Percentiles rank a stretch among this genome's conserved stretches.
These are phyloP conservation scores for Spea hammondii DNA, from an alignment of 2,797 vertebrate species.

Conservation along the genomic window DNA sequence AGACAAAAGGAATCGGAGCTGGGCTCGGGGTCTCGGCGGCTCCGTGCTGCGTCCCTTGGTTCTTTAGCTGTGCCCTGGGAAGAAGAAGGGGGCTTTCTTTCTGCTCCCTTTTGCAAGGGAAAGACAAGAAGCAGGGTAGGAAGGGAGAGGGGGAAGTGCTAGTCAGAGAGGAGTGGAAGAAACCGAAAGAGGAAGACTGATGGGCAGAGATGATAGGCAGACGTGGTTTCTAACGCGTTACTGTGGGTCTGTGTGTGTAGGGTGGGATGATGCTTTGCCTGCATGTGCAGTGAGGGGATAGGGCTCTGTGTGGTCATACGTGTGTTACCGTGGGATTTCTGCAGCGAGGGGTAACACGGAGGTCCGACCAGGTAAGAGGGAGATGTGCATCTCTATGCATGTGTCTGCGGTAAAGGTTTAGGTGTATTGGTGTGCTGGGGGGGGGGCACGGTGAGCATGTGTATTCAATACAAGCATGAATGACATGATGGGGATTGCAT, in stretches of 20 bases:
- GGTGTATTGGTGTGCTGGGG: conserved; percentile 15
- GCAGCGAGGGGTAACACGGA: conserved; percentile 42
- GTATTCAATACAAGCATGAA: conserved; percentile 19
- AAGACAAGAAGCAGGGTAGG: not conserved
- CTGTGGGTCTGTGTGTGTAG: conserved; percentile 11
- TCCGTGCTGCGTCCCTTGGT: conserved; percentile 30
- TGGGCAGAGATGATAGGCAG: conserved; percentile 51
- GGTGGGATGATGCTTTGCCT: not conserved
- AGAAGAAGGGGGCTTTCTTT: not conserved
- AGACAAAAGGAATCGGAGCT: conserved; percentile 49
- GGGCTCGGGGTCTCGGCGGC: conserved; percentile 27
- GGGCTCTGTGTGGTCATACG: conserved; percentile 24
- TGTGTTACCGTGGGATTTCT: conserved; percentile 36
- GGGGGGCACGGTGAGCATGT: not conserved
- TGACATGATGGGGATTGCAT: not conserved
- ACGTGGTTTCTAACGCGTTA: conserved; percentile 23
- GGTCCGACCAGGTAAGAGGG: conserved; percentile 37
- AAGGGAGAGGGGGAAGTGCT: not conserved
- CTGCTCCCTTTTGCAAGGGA: no score
- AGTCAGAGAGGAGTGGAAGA: conserved; percentile 32
- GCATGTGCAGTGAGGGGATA: conserved; percentile 37
- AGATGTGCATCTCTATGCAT: conserved; percentile 7
- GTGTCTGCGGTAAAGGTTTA: conserved; percentile 42
- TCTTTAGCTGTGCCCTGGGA: conserved; percentile 40
- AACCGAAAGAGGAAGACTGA: conserved; percentile 40